A percentile compares a stretch with the other conserved stretches of the same genome.
Conservation (phyloP, 2,797 vertebrate genomes). For the Chiloscyllium punctatum region DNA sequence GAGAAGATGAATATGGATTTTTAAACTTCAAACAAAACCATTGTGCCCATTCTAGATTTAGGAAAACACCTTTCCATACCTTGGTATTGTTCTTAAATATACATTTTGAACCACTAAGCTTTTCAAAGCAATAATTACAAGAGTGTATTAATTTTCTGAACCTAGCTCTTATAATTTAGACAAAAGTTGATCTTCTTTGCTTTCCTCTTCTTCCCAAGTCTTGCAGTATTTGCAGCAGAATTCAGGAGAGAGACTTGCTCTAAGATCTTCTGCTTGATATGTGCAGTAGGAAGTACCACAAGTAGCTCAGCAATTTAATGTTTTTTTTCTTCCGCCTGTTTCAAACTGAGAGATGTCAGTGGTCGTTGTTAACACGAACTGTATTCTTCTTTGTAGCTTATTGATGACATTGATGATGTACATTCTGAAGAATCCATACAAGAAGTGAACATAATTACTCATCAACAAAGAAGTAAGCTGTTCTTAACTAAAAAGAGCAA, state of each 20-base stretch:
- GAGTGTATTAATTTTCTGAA: not conserved
- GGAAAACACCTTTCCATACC: not conserved
- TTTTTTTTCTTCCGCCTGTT: not conserved
- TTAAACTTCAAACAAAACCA: not conserved
- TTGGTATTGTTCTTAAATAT: not conserved
- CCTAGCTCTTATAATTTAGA: not conserved
- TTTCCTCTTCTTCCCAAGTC: not conserved
- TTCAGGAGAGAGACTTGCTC: not conserved
- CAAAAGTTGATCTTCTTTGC: not conserved
- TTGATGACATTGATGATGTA: conserved; percentile 40
- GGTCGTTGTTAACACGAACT: not conserved
- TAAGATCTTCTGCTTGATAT: not conserved
- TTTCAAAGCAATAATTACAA: not conserved
- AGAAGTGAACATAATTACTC: conserved; percentile 21
- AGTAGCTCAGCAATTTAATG: not conserved
- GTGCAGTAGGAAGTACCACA: not conserved
- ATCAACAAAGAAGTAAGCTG: conserved; percentile 42
- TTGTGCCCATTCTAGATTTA: not conserved
- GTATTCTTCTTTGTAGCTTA: conserved; percentile 37
- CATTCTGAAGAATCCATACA: conserved; percentile 37
- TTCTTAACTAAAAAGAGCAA: not conserved
- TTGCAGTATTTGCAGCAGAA: not conserved
- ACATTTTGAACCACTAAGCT: not conserved
- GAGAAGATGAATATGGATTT: not conserved
- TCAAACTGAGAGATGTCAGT: not conserved